phyloP scores from a whole-genome alignment of 2,888 invertebrate genomes.

The Endotricha flammealis region DNA sequence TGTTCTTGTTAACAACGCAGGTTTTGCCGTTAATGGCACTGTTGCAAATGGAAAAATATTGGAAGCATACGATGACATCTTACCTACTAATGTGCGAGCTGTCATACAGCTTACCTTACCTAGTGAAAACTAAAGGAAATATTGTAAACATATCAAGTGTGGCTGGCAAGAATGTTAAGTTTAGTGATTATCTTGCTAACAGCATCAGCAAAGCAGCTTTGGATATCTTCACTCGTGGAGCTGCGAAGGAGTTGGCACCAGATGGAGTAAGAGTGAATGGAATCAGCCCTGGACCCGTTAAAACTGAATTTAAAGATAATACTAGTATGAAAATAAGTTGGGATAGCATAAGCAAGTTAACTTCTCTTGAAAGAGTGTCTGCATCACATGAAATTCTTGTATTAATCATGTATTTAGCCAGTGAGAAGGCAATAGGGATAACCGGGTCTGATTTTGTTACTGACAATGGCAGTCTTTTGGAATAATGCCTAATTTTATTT shows the following conservation, averaged over 20 bases:
- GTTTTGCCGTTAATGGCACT: constrained; percentile 16
- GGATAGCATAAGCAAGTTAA: too few species aligned
- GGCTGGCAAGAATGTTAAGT: constrained; percentile 59
- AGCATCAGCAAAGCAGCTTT: constrained; percentile 31
- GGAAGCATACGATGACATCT: constrained; percentile 24
- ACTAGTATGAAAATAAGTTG: too few species aligned
- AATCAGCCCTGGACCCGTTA: constrained; percentile 28
- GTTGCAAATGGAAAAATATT: constrained; percentile 18
- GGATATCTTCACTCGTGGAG: constrained; percentile 30
- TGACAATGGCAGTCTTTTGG: too few species aligned
- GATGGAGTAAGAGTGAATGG: constrained; percentile 83
- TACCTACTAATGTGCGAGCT: constrained; percentile 27
- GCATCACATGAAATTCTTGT: too few species aligned
- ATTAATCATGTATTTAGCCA: too few species aligned
- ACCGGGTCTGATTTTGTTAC: too few species aligned
- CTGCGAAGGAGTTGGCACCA: constrained; percentile 81
- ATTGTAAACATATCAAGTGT: constrained; percentile 32
- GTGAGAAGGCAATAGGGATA: too few species aligned
- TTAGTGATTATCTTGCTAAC: constrained; percentile 71
- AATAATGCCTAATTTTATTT: too few species aligned
- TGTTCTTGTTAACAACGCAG: constrained; percentile 35
- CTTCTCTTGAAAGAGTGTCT: too few species aligned
- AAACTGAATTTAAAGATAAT: constrained; percentile 65
- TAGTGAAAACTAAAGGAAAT: constrained; percentile 31
- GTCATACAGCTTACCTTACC: constrained; percentile 24